Conservation (phyloP, 2,888 invertebrate genomes). For the Pediacus dermestoides region DNA sequence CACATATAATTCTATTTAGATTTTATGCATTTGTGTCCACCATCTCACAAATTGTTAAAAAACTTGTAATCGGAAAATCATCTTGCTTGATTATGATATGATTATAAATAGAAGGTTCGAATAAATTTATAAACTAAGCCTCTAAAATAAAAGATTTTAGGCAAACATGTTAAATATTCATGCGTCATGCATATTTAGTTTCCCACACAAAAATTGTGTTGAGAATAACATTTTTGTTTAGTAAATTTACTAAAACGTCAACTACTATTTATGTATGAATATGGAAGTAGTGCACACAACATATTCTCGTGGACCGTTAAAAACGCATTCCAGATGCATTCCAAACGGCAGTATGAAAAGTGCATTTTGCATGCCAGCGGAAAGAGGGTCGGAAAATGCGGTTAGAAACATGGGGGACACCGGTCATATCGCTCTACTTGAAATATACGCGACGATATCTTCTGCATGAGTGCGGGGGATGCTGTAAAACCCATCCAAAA, state of each 20-base stretch:
- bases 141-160: neutral
- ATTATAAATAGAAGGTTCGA: neutral
- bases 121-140: neutral
- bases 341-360: too few species aligned
- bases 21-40: too few species aligned
- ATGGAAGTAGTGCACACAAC: too few species aligned
- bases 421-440: slow-evolving; percentile 22
- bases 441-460: slow-evolving; percentile 23
- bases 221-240: neutral
- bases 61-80: too few species aligned
- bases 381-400: too few species aligned
- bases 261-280: neutral
- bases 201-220: neutral
- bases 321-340: too few species aligned
- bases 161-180: slow-evolving; percentile 1
- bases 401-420: too few species aligned
- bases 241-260: slow-evolving; percentile 2
- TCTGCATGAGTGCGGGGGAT: slow-evolving; percentile 21
- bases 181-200: neutral
- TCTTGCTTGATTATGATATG: too few species aligned
- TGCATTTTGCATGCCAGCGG: too few species aligned
- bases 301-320: too few species aligned
- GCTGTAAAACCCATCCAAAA: slow-evolving; percentile 28
- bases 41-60: too few species aligned
- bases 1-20: too few species aligned